Percentiles rank a stretch among this genome's conserved stretches.
Conservation (phyloP, 2,797 vertebrate species). For the Decapterus maruadsi region DNA sequence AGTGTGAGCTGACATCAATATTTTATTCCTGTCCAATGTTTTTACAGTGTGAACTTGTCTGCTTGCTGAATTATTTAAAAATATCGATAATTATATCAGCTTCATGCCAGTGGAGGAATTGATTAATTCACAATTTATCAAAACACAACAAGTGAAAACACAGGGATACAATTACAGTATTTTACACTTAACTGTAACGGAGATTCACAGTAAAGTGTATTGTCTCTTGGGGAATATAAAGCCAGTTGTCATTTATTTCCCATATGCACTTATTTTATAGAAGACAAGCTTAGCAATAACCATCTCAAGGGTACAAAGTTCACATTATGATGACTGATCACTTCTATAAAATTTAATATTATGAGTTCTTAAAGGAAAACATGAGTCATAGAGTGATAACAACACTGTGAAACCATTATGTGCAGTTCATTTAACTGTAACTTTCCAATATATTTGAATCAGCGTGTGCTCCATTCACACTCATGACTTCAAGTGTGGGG, state of each 20-base stretch:
- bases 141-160: background rate
- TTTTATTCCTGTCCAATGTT: constrained; percentile 13
- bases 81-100: constrained; percentile 13
- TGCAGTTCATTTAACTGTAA: background rate
- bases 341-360: background rate
- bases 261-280: background rate
- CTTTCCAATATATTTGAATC: constrained; percentile 1
- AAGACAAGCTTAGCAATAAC: background rate
- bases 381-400: constrained; percentile 15
- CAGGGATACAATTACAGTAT: background rate
- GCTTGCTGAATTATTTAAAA: constrained; percentile 36
- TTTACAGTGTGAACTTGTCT: constrained; percentile 9
- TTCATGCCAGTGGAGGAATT: background rate
- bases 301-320: constrained; percentile 2
- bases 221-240: background rate
- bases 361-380: background rate
- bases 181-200: background rate
- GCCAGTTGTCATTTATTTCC: background rate
- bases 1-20: constrained; percentile 9
- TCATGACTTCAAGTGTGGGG: background rate
- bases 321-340: constrained; percentile 13
- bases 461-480: background rate
- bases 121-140: constrained; percentile 21
- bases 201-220: background rate
- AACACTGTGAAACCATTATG: background rate